phyloP scores from a whole-genome alignment of 2,797 vertebrate species.

The Epinephelus coioides region DNA sequence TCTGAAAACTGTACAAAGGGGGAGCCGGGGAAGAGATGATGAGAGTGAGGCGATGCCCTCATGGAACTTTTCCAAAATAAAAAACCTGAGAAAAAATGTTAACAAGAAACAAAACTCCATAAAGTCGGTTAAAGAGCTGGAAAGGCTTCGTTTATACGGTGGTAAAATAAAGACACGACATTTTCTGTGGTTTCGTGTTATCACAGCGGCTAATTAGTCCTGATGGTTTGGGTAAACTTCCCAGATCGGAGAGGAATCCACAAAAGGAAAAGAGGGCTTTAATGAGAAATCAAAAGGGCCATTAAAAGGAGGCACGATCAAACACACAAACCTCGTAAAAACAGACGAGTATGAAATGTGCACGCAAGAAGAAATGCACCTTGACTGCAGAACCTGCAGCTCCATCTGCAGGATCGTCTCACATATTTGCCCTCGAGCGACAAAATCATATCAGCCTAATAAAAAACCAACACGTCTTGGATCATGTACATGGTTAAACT shows the following conservation, averaged over 20 bases:
- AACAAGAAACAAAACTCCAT: slow-evolving; percentile 78
- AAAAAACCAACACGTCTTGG: not conserved
- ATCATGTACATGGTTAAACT: no score
- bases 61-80: slow-evolving; percentile 54
- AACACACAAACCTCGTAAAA: slow-evolving; percentile 50
- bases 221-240: slow-evolving; percentile 67
- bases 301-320: slow-evolving; percentile 51
- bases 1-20: slow-evolving; percentile 27
- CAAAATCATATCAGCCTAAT: not conserved
- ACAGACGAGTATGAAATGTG: not conserved
- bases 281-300: slow-evolving; percentile 67
- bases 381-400: not conserved
- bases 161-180: slow-evolving; percentile 60
- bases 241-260: slow-evolving; percentile 61
- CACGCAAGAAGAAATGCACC: slow-evolving; percentile 24
- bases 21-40: slow-evolving; percentile 20
- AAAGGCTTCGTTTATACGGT: slow-evolving; percentile 42
- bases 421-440: not conserved
- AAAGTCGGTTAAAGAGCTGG: slow-evolving; percentile 46
- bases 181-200: slow-evolving; percentile 67
- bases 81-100: slow-evolving; percentile 69
- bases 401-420: not conserved
- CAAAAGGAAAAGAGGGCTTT: slow-evolving; percentile 62
- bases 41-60: slow-evolving; percentile 21
- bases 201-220: slow-evolving; percentile 72